A percentile compares a stretch with the other conserved stretches of the same genome.
These are phyloP conservation scores for Colius striatus DNA, from an alignment of 2,113 vertebrate genomes.

Conservation along the genomic window DNA sequence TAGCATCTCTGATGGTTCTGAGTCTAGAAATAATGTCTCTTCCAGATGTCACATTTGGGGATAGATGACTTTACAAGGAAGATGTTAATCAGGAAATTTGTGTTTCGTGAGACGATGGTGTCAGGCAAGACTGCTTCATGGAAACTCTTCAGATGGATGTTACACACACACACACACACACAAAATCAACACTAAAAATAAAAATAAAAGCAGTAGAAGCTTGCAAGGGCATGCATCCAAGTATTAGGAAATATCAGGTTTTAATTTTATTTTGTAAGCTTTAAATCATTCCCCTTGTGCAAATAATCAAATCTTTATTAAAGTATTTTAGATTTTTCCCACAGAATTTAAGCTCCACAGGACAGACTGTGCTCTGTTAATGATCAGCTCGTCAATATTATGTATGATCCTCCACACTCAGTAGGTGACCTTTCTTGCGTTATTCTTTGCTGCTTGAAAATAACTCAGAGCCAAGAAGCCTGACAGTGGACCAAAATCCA, in stretches of 20 bases:
- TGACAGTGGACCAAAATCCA: neutral
- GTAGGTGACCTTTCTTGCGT: neutral
- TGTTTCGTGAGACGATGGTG: neutral
- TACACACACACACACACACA: neutral
- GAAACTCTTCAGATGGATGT: neutral
- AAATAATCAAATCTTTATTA: neutral
- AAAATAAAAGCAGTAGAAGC: neutral
- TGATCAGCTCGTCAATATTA: neutral
- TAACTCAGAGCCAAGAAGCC: neutral
- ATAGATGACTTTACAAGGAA: constrained; percentile 12
- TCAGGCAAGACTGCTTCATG: neutral
- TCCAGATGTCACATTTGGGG: constrained; percentile 11
- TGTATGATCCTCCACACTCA: neutral
- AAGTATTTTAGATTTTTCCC: neutral
- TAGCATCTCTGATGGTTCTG: constrained; percentile 1
- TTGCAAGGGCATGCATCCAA: neutral
- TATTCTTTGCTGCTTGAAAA: constrained; percentile 10
- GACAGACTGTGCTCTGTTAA: neutral
- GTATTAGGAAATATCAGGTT: neutral
- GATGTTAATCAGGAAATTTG: neutral
- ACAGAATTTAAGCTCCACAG: neutral
- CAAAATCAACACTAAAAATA: neutral
- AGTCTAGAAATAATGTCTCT: neutral
- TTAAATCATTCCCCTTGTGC: neutral
- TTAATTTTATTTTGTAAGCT: neutral